Evolutionary conservation across 2,888 invertebrate genomes (phyloP).

Genomic region (Eupithecia vulgata): DNA sequence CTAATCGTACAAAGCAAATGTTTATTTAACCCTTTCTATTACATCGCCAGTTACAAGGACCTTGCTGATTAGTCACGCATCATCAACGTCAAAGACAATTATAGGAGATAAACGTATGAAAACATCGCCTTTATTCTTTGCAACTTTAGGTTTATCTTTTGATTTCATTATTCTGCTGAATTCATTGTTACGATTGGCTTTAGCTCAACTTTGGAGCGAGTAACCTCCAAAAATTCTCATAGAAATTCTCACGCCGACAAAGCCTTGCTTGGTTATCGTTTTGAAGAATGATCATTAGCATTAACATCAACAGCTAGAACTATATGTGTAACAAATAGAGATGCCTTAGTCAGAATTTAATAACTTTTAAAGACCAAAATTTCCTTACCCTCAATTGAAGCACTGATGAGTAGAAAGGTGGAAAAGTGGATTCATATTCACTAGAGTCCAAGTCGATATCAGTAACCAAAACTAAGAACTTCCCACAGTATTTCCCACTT

Average conservation of each 20-base stretch:
- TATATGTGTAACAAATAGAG: not conserved
- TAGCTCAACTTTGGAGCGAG: slow-evolving; percentile 8
- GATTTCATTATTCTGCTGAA: slow-evolving; percentile 6
- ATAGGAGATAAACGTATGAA: slow-evolving; percentile 38
- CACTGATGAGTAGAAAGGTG: not conserved
- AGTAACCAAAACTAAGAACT: not conserved
- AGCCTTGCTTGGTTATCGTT: slow-evolving; percentile 27
- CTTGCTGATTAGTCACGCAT: slow-evolving; percentile 59
- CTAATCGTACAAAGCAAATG: slow-evolving; percentile 31
- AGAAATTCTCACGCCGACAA: slow-evolving; percentile 26
- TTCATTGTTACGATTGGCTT: slow-evolving; percentile 20
- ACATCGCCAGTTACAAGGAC: slow-evolving; percentile 59
- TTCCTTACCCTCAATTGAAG: not conserved
- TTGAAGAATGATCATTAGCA: slow-evolving; percentile 19
- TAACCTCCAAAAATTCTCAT: slow-evolving; percentile 31
- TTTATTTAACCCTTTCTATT: slow-evolving; percentile 45
- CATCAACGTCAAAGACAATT: slow-evolving; percentile 64
- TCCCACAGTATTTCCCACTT: not conserved
- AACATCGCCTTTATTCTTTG: slow-evolving; percentile 10
- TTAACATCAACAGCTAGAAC: not conserved
- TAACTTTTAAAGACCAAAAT: not conserved
- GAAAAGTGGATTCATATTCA: not conserved
- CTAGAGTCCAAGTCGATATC: not conserved
- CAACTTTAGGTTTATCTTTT: slow-evolving; percentile 10
- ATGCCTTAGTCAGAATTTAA: not conserved